Evolutionary conservation across 2,797 vertebrate genomes (phyloP).

Genomic region (Dendrocincla tyrannina): DNA sequence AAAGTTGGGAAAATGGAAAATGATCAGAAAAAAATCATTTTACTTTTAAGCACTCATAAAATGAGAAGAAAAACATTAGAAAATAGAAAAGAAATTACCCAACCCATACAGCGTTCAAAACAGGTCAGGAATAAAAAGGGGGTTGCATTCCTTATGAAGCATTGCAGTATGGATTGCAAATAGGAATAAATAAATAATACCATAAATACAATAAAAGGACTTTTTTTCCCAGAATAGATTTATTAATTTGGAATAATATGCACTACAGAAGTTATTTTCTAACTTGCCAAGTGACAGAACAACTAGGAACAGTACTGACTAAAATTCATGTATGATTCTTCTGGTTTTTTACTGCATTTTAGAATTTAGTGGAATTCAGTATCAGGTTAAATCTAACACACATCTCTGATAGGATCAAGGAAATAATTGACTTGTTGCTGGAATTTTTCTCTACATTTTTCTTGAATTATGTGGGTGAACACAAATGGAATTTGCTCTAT

Average conservation of each 20-base stretch:
- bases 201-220: background rate
- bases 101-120: background rate
- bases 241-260: background rate
- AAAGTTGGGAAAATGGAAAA: background rate
- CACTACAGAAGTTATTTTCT: background rate
- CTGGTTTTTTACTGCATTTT: background rate
- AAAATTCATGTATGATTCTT: background rate
- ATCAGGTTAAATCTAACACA: background rate
- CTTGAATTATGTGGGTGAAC: background rate
- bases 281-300: background rate
- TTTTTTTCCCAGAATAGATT: background rate
- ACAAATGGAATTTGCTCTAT: background rate
- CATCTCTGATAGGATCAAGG: background rate
- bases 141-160: background rate
- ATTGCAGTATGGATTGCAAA: background rate
- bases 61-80: background rate
- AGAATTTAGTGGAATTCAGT: background rate
- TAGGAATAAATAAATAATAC: background rate
- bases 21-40: background rate
- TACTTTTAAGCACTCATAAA: background rate
- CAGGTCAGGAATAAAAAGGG: background rate
- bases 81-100: background rate
- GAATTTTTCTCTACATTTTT: background rate
- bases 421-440: background rate
- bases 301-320: background rate